Evolutionary conservation across 2,113 vertebrate genomes (phyloP).

Genomic region (Amblyornis subalaris): DNA sequence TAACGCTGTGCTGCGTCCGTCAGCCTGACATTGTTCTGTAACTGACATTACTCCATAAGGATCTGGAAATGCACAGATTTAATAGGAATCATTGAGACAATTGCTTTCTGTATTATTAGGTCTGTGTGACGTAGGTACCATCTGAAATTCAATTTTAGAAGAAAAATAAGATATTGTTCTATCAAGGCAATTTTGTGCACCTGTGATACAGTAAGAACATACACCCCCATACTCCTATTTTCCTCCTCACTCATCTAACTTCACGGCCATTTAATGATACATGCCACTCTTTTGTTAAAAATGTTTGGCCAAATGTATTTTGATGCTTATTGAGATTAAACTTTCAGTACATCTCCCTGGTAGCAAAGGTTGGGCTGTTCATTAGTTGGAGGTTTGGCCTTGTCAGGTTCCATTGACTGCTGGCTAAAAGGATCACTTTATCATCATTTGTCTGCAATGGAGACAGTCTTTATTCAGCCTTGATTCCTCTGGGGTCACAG

Average conservation of each 20-base stretch:
- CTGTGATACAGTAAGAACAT: constrained; percentile 27
- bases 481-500: constrained; percentile 72
- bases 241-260: not conserved
- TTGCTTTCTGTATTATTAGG: constrained; percentile 47
- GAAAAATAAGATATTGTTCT: constrained; percentile 46
- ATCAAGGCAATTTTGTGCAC: constrained; percentile 57
- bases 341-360: constrained; percentile 53
- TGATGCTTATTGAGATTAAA: constrained; percentile 73
- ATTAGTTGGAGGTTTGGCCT: constrained; percentile 85
- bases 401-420: constrained; percentile 86
- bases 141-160: constrained; percentile 61
- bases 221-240: not conserved
- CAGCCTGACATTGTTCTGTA: constrained; percentile 72
- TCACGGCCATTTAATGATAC: not conserved
- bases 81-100: constrained; percentile 62
- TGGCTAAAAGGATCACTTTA: constrained; percentile 91
- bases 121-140: constrained; percentile 50
- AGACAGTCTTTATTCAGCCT: constrained; percentile 82
- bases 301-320: constrained; percentile 60
- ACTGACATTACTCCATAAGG: constrained; percentile 74
- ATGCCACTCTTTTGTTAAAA: constrained; percentile 33
- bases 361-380: constrained; percentile 81
- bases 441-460: constrained; percentile 93
- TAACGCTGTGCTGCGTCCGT: constrained; percentile 69
- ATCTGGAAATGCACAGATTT: constrained; percentile 62